Conservation (phyloP, 2,797 vertebrate species). For the Threskiornis aethiopicus region DNA sequence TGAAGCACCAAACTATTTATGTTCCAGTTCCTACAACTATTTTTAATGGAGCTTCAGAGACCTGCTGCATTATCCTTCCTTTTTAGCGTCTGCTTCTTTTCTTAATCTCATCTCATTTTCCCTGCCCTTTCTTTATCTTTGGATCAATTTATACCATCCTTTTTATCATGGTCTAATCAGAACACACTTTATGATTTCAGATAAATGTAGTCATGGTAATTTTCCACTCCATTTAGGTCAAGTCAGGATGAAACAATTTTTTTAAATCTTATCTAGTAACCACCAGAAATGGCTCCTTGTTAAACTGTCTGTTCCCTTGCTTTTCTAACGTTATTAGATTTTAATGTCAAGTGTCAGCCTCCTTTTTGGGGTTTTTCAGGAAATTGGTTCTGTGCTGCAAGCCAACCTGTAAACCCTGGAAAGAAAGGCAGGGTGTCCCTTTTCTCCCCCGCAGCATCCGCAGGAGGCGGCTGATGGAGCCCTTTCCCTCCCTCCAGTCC, state of each 20-base stretch:
- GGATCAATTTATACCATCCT: constrained; percentile 63
- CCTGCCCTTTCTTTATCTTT: constrained; percentile 62
- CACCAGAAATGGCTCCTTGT: constrained; percentile 32
- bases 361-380: not conserved
- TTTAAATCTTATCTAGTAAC: constrained; percentile 38
- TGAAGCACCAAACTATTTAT: constrained; percentile 10
- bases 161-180: constrained; percentile 66
- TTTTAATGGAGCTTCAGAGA: constrained; percentile 45
- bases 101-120: constrained; percentile 61
- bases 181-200: constrained; percentile 62
- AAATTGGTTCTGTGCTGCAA: not conserved
- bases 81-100: constrained; percentile 18
- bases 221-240: constrained; percentile 72
- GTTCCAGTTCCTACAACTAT: constrained; percentile 48
- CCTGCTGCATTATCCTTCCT: constrained; percentile 3
- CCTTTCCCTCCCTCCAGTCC: not conserved
- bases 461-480: not conserved
- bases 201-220: constrained; percentile 69
- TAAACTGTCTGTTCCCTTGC: not conserved
- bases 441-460: accelerated
- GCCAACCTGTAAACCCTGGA: not conserved
- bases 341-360: not conserved
- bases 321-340: not conserved
- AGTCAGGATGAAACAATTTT: constrained; percentile 54
- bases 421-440: not conserved